Evolutionary conservation across 2,888 invertebrate genomes (phyloP).

Genomic region (Antheraea yamamai): DNA sequence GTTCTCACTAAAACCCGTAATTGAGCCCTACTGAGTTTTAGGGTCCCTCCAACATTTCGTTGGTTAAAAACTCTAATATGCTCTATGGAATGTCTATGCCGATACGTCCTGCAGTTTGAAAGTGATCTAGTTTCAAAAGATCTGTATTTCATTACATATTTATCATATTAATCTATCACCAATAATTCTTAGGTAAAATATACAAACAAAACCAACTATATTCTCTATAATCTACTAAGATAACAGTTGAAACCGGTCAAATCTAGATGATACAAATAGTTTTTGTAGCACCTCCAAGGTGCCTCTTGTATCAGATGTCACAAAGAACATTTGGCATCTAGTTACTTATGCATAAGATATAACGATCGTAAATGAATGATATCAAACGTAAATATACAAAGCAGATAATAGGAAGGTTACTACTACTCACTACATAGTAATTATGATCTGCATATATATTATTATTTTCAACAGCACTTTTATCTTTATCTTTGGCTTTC

Average conservation of each 20-base stretch:
- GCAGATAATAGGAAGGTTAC: constrained; percentile 14
- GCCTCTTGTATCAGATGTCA: constrained; percentile 14
- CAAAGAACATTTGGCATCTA: constrained; percentile 10
- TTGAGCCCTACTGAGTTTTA: too few relatives aligned
- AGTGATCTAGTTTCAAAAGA: too few relatives aligned
- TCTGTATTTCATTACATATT: too few relatives aligned
- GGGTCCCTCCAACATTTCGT: too few relatives aligned
- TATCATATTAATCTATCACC: neutral
- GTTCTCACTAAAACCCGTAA: too few relatives aligned
- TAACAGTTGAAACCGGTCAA: neutral
- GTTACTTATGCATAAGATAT: constrained; percentile 5
- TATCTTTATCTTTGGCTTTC: too few relatives aligned
- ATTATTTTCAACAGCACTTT: neutral
- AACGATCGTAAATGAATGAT: constrained; percentile 8
- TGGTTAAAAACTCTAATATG: too few relatives aligned
- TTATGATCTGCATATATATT: neutral
- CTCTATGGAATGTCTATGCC: too few relatives aligned
- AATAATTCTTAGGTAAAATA: neutral
- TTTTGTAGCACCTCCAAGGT: constrained; percentile 12
- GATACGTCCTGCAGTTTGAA: too few relatives aligned
- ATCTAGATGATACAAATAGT: neutral
- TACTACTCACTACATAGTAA: neutral
- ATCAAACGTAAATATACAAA: constrained; percentile 5
- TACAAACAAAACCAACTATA: neutral
- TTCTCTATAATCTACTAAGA: neutral